A percentile compares a stretch with the other conserved stretches of the same genome.
phyloP scores from a whole-genome alignment of 2,113 vertebrate species.

The Macrotis lagotis region DNA sequence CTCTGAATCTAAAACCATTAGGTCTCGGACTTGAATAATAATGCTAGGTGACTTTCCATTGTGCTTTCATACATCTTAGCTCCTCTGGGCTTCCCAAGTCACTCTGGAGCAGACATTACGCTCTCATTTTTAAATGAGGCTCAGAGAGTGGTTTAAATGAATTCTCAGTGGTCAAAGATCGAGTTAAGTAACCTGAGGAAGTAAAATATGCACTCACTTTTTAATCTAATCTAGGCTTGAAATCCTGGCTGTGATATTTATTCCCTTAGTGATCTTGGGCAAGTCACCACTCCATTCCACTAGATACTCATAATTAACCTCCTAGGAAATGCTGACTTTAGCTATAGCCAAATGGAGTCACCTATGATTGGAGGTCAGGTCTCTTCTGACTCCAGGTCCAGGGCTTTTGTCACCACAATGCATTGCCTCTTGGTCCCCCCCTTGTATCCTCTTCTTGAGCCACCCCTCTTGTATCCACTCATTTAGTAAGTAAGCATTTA shows the following conservation, averaged over 20 bases:
- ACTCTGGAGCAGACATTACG: background rate
- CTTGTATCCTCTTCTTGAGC: no score
- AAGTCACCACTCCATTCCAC: slow-evolving; percentile 40
- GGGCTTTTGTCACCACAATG: background rate
- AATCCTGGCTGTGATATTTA: background rate
- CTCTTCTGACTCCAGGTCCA: background rate
- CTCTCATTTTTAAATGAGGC: background rate
- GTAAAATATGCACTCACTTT: background rate
- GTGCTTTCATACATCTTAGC: background rate
- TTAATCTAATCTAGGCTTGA: background rate
- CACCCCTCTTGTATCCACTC: background rate
- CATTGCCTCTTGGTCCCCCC: background rate
- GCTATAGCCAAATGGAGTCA: no score
- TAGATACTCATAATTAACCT: slow-evolving; percentile 78
- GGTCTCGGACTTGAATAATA: background rate
- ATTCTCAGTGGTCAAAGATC: background rate
- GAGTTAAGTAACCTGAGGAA: background rate
- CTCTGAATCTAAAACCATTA: background rate
- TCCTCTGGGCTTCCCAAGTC: background rate
- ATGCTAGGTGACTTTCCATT: background rate
- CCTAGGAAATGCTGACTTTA: slow-evolving; percentile 72
- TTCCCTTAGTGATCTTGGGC: background rate
- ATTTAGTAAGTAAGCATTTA: background rate
- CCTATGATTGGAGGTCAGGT: background rate
- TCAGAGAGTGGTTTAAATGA: background rate